Conservation (phyloP, 2,113 vertebrate species). For the Glaucomys volans region DNA sequence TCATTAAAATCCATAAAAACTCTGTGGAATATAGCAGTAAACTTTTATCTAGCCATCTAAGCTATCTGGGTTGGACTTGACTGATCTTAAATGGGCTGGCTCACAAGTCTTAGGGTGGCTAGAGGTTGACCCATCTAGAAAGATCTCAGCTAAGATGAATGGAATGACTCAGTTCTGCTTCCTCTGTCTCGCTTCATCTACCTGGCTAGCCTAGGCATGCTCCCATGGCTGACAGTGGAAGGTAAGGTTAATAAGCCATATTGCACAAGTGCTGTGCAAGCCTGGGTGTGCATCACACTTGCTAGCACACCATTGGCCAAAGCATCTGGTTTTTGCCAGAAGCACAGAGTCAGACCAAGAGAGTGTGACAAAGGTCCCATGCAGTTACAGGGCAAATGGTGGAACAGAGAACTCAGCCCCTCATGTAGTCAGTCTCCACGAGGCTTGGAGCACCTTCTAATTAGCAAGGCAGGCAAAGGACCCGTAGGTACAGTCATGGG, state of each 20-base stretch:
- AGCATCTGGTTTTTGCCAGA: no score
- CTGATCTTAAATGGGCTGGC: neutral
- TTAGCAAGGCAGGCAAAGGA: constrained; percentile 35
- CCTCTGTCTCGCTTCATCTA: neutral
- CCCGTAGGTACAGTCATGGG: neutral
- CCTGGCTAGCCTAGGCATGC: neutral
- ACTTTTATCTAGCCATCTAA: neutral
- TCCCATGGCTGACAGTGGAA: neutral
- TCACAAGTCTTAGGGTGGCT: neutral
- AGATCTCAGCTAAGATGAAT: neutral
- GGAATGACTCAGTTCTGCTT: neutral
- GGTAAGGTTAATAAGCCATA: neutral
- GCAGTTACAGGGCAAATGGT: neutral
- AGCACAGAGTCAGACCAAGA: neutral
- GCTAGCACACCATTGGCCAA: neutral
- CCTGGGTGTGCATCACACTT: neutral
- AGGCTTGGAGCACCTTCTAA: constrained; percentile 9
- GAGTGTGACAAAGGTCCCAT: neutral
- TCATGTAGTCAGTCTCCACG: neutral
- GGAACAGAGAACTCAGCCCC: neutral
- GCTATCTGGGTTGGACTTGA: neutral
- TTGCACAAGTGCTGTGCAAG: neutral
- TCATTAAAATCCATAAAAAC: neutral
- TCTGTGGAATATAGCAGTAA: neutral
- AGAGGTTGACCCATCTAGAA: neutral